Evolutionary conservation across 2,113 vertebrate genomes (phyloP).

Genomic region (Istiophorus platypterus): DNA sequence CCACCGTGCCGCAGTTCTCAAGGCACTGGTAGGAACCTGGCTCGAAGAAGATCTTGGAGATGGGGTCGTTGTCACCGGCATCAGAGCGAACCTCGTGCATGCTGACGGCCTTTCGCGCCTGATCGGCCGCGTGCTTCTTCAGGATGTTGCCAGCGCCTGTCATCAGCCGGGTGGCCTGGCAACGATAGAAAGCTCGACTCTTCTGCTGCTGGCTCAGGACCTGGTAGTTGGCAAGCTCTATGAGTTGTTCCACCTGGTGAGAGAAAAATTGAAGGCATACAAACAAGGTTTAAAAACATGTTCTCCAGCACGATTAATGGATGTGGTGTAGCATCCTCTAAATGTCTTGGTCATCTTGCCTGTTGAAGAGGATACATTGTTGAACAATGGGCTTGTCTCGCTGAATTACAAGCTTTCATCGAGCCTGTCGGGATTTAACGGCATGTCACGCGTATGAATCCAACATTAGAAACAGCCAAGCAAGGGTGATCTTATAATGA

Average conservation of each 20-base stretch:
- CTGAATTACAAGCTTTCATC: not conserved
- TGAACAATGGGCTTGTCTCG: not conserved
- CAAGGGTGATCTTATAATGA: conserved; percentile 3
- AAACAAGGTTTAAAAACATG: not conserved
- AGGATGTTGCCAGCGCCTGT: conserved; percentile 98
- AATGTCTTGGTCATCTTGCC: not conserved
- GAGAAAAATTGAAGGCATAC: conserved; percentile 17
- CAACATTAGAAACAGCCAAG: conserved; percentile 9
- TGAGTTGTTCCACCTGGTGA: conserved; percentile 91
- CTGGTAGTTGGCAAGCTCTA: conserved; percentile 99
- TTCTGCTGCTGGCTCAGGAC: conserved; percentile 99
- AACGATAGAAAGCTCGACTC: conserved; percentile 97
- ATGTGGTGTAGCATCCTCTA: not conserved
- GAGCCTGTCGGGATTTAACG: conserved; percentile 8
- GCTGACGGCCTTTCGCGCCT: conserved; percentile 97
- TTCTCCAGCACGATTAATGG: conserved; percentile 1
- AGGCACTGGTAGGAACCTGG: conserved; percentile 96
- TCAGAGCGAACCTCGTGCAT: conserved; percentile 96
- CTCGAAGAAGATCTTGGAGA: conserved; percentile 95
- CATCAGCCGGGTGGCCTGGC: conserved; percentile 98
- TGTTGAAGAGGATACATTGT: not conserved
- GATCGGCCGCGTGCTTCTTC: conserved; percentile 97
- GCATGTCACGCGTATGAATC: not conserved
- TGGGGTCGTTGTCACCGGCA: conserved; percentile 88
- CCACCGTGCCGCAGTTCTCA: conserved; percentile 98